Evolutionary conservation across 2,797 vertebrate species (phyloP).

Genomic region (Capromys pilorides): DNA sequence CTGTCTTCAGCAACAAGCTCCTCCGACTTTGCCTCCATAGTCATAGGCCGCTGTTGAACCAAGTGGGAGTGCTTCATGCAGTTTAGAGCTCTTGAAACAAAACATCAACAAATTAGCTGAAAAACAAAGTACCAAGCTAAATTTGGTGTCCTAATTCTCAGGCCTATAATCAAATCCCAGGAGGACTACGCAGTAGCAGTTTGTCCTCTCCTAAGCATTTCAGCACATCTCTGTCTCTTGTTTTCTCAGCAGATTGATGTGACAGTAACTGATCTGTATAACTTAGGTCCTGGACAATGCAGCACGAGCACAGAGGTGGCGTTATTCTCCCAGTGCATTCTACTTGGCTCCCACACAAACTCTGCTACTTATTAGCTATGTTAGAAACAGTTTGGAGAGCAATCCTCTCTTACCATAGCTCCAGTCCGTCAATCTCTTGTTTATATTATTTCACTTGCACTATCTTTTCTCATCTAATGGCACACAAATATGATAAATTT

Average conservation of each 20-base stretch:
- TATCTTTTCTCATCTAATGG: rapidly evolving
- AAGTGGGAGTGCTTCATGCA: rapidly evolving
- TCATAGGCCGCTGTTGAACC: background rate
- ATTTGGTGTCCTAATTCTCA: background rate
- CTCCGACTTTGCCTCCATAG: too few species aligned
- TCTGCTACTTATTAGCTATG: too few species aligned
- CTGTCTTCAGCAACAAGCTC: background rate
- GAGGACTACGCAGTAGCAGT: background rate
- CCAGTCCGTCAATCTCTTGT: rapidly evolving
- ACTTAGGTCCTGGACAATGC: background rate
- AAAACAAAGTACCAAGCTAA: background rate
- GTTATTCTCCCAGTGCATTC: background rate
- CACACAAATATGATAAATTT: background rate
- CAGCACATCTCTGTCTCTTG: background rate
- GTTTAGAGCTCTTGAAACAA: background rate
- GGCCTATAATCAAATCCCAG: background rate
- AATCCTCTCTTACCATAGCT: background rate
- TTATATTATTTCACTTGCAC: background rate
- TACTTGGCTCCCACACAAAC: background rate
- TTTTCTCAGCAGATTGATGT: background rate
- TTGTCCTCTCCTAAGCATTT: background rate
- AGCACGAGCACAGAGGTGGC: background rate
- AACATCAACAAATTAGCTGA: background rate
- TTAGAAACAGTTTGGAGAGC: background rate
- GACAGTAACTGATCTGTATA: background rate